These are phyloP conservation scores for Spialia ferax DNA, from an alignment of 2,888 invertebrate species.

Conservation along the genomic window DNA sequence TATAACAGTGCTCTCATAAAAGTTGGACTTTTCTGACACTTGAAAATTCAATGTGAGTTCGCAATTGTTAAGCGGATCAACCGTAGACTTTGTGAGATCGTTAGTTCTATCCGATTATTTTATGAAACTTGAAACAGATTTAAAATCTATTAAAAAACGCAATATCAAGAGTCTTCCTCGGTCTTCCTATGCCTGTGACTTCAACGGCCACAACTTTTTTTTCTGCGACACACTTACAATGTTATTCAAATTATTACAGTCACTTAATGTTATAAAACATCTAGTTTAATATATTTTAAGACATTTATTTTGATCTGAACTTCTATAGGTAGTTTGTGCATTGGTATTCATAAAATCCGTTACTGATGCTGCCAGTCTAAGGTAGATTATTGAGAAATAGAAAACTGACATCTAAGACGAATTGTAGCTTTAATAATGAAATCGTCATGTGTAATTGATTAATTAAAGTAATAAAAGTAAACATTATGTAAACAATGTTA, in stretches of 20 bases:
- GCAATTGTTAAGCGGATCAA: conserved; percentile 15
- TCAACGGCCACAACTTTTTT: conserved; percentile 58
- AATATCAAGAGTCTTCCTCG: conserved; percentile 76
- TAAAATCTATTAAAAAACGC: conserved; percentile 52
- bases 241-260: conserved; percentile 44
- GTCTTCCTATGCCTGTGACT: conserved; percentile 69
- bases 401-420: too few relatives aligned
- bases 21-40: conserved; percentile 28
- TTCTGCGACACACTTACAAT: conserved; percentile 54
- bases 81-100: conserved; percentile 11
- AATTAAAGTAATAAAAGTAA: too few relatives aligned
- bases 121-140: conserved; percentile 37
- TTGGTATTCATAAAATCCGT: too few relatives aligned
- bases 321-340: too few relatives aligned
- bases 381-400: too few relatives aligned
- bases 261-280: conserved; percentile 44
- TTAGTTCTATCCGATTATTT: conserved; percentile 3
- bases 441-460: too few relatives aligned
- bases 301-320: too few relatives aligned
- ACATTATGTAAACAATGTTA: background rate
- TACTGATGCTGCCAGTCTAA: too few relatives aligned
- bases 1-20: conserved; percentile 35
- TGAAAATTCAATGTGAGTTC: conserved; percentile 34
- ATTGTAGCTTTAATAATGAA: too few relatives aligned
- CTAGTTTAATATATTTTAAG: background rate